Conservation (phyloP, 2,888 invertebrate species). For the Ramazzottius varieornatus region DNA sequence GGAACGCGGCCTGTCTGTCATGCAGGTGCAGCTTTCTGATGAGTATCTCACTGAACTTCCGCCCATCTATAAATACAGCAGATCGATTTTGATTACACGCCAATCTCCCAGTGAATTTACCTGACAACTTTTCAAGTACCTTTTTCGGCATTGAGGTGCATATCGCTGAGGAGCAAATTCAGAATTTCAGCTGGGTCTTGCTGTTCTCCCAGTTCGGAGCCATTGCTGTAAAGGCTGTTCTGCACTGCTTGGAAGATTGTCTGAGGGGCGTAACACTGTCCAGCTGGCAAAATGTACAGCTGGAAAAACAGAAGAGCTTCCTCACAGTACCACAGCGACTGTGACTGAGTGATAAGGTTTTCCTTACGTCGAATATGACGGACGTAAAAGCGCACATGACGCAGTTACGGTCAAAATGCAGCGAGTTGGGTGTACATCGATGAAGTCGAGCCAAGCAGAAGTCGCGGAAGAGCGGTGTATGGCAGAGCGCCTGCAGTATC, state of each 20-base stretch:
- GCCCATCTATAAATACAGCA: background rate
- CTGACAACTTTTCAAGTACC: background rate
- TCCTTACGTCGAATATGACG: background rate
- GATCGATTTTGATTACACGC: too few species aligned
- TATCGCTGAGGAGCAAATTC: background rate
- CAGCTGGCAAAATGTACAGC: constrained; percentile 1
- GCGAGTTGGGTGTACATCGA: background rate
- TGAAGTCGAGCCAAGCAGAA: background rate
- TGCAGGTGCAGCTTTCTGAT: background rate
- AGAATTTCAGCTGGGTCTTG: background rate
- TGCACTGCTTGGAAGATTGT: background rate
- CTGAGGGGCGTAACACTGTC: constrained; percentile 1
- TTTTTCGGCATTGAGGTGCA: background rate
- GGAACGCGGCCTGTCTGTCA: background rate
- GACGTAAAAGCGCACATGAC: constrained; percentile 2
- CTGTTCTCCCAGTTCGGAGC: background rate
- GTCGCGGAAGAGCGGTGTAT: background rate
- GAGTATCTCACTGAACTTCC: background rate
- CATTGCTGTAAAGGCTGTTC: background rate
- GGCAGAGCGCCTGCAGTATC: background rate
- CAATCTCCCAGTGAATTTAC: background rate
- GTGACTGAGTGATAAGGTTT: too few species aligned
- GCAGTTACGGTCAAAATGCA: background rate
- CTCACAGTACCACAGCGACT: too few species aligned
- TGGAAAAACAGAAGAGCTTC: background rate